Evolutionary conservation across 2,888 invertebrate genomes (phyloP).

Genomic region (Peribatodes rhomboidaria): DNA sequence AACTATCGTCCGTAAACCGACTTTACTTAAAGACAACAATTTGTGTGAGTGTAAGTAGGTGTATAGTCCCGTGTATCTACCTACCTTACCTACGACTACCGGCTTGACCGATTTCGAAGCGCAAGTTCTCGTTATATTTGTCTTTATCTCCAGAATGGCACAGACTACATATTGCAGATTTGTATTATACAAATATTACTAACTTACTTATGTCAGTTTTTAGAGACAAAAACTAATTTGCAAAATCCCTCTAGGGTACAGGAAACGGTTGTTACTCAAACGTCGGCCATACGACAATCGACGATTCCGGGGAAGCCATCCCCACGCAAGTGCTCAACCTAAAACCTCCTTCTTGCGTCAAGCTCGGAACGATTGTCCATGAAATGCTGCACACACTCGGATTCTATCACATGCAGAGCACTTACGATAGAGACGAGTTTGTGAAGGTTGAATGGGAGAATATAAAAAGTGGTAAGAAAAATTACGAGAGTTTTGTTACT

Average conservation of each 20-base stretch:
- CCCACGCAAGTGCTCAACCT: slow-evolving; percentile 81
- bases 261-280: slow-evolving; percentile 84
- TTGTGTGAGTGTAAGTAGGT: no score
- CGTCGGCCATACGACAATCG: slow-evolving; percentile 68
- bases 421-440: slow-evolving; percentile 91
- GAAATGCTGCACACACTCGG: slow-evolving; percentile 93
- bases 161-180: no score
- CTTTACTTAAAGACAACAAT: no score
- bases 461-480: slow-evolving; percentile 84
- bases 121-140: no score
- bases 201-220: no score
- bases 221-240: slow-evolving; percentile 2
- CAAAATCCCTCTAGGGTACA: slow-evolving; percentile 89
- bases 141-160: no score
- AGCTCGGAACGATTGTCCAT: slow-evolving; percentile 89
- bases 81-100: no score
- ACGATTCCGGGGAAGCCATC: slow-evolving; percentile 59
- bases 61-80: no score
- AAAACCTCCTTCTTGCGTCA: slow-evolving; percentile 80
- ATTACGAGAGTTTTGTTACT: not conserved
- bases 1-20: no score
- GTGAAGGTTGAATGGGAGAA: slow-evolving; percentile 92
- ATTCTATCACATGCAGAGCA: slow-evolving; percentile 94
- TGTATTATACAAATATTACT: no score
- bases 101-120: no score